Evolutionary conservation across 2,797 vertebrate species (phyloP), one percentile per base, ranked within the genome.

Genomic region (Trematomus bernacchii): DNA sequence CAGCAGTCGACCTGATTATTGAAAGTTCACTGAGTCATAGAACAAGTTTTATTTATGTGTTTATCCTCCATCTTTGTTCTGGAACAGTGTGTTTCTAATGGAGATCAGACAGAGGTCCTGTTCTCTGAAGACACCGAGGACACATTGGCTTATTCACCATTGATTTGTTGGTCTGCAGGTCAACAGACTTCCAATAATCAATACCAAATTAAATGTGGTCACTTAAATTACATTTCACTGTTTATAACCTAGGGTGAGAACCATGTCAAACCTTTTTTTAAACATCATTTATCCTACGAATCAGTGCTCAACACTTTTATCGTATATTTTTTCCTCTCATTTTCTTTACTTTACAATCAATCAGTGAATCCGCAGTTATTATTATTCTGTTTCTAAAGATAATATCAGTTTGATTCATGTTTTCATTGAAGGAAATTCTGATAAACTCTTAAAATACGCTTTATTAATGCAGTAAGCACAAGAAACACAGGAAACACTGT

Each of bases 21-120:
- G 7, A 27, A 14, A 59, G 42, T 42, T 54, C 42, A 27, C 14
- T 12, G 52, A 71, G 53, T 70, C 55, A 46, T n/a, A 46, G 23
- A 8, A 3, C 62, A 52, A 1, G 13, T 59, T 14, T 0, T 23
- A 15, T 44, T 7, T 40, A n/a, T 55, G 51, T 57, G 27, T 58
- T 33, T 44, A 19, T 15, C 42, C 10, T 19, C n/a, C 48, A 11
- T 19, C 48, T 51, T 10, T 63, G 19, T 13, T 43, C 9, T 19
- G 30, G 30, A 48, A 11, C 14, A 50, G 37, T 27, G 1, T 21
- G 48, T 43, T 16, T 1, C 18, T 30, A 14, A 0, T 12, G 7
- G 33, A 37, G 33, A 37, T 37, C 33, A 37, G 6, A 9, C 30
- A 8, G 33, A 42, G 18, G 3, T 44, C 2, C 23, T 2, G 19